Evolutionary conservation across 1,140 invertebrate species (phyloP).

Genomic region (Olivierus martensii): DNA sequence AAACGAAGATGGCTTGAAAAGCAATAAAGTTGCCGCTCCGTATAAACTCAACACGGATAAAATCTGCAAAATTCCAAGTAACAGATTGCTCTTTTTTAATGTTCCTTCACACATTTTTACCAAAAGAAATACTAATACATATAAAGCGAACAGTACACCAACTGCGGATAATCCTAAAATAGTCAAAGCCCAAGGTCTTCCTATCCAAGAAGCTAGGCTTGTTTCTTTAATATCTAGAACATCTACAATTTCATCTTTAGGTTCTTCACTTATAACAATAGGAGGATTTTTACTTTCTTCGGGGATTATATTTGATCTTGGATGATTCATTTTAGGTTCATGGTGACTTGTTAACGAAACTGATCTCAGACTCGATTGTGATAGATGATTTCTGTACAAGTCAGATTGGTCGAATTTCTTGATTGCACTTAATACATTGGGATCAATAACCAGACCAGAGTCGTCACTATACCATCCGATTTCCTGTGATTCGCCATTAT

Average conservation of each 20-base stretch:
- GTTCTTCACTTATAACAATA: too few relatives aligned
- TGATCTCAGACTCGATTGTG: slow-evolving; percentile 5
- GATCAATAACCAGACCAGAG: slow-evolving; percentile 2
- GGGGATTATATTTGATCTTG: background rate
- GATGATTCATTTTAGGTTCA: slow-evolving; percentile 1
- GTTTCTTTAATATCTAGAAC: too few relatives aligned
- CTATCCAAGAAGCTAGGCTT: slow-evolving; percentile 24
- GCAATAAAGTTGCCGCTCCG: slow-evolving; percentile 31
- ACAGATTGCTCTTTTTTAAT: slow-evolving; percentile 32
- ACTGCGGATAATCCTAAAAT: slow-evolving; percentile 24
- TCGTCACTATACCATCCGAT: slow-evolving; percentile 6
- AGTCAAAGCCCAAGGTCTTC: slow-evolving; percentile 27
- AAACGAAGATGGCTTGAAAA: slow-evolving; percentile 29
- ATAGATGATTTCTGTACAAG: background rate
- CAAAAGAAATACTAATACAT: slow-evolving; percentile 33
- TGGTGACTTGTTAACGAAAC: slow-evolving; percentile 10
- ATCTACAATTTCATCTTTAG: too few relatives aligned
- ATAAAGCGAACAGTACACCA: slow-evolving; percentile 28
- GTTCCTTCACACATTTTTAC: slow-evolving; percentile 35
- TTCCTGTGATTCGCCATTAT: too few relatives aligned
- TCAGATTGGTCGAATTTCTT: background rate
- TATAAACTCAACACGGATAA: slow-evolving; percentile 33
- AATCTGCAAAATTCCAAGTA: slow-evolving; percentile 33
- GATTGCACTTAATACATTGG: background rate
- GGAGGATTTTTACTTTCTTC: too few relatives aligned